A percentile compares a stretch with the other conserved stretches of the same genome.
Conservation (phyloP, 2,888 invertebrate genomes). For the Eupithecia tripunctaria region DNA sequence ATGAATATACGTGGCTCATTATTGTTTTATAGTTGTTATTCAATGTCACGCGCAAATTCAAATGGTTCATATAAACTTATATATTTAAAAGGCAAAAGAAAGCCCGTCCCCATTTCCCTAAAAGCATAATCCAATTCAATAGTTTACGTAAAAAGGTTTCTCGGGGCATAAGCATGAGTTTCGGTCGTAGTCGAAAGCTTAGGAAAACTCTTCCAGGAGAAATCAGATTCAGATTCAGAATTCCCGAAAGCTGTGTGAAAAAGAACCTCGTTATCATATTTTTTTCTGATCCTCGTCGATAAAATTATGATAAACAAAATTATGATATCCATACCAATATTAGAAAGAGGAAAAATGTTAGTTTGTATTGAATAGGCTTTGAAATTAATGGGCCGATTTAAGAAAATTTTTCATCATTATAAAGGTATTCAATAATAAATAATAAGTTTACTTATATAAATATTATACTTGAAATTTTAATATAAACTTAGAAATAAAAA, state of each 20-base stretch:
- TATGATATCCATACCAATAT: too few relatives aligned
- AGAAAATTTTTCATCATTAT: too few relatives aligned
- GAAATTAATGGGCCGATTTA: too few relatives aligned
- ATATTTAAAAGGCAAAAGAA: slow-evolving; percentile 26
- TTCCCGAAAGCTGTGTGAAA: not conserved
- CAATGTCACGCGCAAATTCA: not conserved
- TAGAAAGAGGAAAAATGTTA: too few relatives aligned
- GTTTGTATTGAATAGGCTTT: too few relatives aligned
- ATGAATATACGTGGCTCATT: too few relatives aligned
- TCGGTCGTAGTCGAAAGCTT: not conserved
- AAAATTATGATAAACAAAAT: not conserved
- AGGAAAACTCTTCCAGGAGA: not conserved
- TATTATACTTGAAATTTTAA: too few relatives aligned
- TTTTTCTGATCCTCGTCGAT: not conserved
- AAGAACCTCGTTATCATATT: not conserved
- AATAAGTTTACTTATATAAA: too few relatives aligned
- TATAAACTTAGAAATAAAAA: not conserved
- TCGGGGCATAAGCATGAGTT: slow-evolving; percentile 13
- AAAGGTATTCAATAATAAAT: too few relatives aligned
- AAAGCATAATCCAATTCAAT: slow-evolving; percentile 46
- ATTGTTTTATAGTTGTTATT: not conserved
- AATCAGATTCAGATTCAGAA: too few relatives aligned
- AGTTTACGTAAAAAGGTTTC: slow-evolving; percentile 44
- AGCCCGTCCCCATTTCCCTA: slow-evolving; percentile 38
- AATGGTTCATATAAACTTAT: slow-evolving; percentile 24